phyloP scores from a whole-genome alignment of 2,888 invertebrate species.

The Sisyra nigra region DNA sequence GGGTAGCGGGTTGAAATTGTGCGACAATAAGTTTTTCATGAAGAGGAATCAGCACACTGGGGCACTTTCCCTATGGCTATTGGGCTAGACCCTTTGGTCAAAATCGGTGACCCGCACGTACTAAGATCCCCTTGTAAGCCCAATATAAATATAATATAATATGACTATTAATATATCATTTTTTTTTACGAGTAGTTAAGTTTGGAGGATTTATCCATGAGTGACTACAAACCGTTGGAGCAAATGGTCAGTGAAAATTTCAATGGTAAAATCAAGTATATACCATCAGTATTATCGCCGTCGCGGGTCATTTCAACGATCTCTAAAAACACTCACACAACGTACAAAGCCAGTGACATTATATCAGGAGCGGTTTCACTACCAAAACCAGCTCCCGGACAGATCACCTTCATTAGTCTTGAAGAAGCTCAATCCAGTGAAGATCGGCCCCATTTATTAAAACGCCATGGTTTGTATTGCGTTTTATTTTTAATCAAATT shows the following conservation, averaged over 20 bases:
- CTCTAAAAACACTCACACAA: constrained; percentile 23
- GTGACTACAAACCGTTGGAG: constrained; percentile 27
- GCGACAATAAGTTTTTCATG: too few relatives aligned
- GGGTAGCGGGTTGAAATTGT: too few relatives aligned
- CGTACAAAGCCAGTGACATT: constrained; percentile 19
- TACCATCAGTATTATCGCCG: constrained; percentile 45
- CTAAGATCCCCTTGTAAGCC: too few relatives aligned
- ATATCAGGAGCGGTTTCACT: constrained; percentile 15
- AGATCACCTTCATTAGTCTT: constrained; percentile 36
- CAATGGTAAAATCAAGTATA: constrained; percentile 27
- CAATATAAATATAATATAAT: too few relatives aligned
- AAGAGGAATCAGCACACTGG: too few relatives aligned
- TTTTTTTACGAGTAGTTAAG: constrained; percentile 23
- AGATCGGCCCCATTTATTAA: constrained; percentile 34
- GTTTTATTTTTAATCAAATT: not conserved
- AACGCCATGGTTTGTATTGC: constrained; percentile 35
- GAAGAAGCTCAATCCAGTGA: constrained; percentile 40
- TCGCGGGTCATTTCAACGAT: constrained; percentile 35
- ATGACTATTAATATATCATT: not conserved
- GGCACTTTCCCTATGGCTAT: too few relatives aligned
- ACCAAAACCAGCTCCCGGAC: constrained; percentile 26
- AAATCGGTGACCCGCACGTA: too few relatives aligned
- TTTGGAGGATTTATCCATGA: constrained; percentile 29
- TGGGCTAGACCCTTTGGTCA: too few relatives aligned
- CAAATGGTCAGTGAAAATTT: constrained; percentile 20